Base-by-base conservation (phyloP, 1,140 invertebrate genomes). In the Drosophila eugracilis region DNA sequence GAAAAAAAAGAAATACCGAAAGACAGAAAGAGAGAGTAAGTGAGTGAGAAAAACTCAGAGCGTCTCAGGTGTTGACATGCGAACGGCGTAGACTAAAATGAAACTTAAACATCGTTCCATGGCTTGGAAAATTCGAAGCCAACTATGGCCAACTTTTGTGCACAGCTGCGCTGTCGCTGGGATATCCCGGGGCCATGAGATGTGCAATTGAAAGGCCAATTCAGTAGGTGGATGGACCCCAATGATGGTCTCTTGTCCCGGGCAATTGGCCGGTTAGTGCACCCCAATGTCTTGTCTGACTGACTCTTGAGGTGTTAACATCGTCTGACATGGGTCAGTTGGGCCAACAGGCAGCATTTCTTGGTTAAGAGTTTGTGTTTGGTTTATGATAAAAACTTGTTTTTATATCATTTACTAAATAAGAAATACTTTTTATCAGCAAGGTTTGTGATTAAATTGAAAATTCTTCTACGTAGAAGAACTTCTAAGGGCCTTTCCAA, bases 31-130 rank as follows among this genome's bases (percentile, higher is more conserved):
- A n/a, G n/a, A n/a, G n/a, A n/a, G n/a, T n/a, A n/a, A n/a, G n/a
- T n/a, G n/a, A n/a, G n/a, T n/a, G n/a, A n/a, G n/a, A n/a, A n/a
- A n/a, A n/a, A n/a, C n/a, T n/a, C n/a, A 14, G 59, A 26, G 7
- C 15, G 44, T 48, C 78, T 78, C 78, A 88, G 78, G 78, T 86
- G 83, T 72, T 78, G 75, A 88, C 83, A 74, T 26, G 41, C 45
- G 55, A 60, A 81, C 45, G 54, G 41, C 63, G 44, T 24, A 10
- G 53, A 39, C 10, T 39, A 24, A 48, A 84, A 69, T 85, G 58
- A 70, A n/a, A 42, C 37, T 53, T 6, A 28, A 53, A 30, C 26
- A 17, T 26, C 7, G n/a, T 10, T 26, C 22, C 48, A 17, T n/a
- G 12, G 37, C 4, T 21, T 21, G 28, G 26, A 54, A 45, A n/a